A percentile compares a stretch with the other conserved stretches of the same genome.
These are phyloP conservation scores for Sympetrum striolatum DNA, from an alignment of 2,888 invertebrate genomes.

Conservation along the genomic window DNA sequence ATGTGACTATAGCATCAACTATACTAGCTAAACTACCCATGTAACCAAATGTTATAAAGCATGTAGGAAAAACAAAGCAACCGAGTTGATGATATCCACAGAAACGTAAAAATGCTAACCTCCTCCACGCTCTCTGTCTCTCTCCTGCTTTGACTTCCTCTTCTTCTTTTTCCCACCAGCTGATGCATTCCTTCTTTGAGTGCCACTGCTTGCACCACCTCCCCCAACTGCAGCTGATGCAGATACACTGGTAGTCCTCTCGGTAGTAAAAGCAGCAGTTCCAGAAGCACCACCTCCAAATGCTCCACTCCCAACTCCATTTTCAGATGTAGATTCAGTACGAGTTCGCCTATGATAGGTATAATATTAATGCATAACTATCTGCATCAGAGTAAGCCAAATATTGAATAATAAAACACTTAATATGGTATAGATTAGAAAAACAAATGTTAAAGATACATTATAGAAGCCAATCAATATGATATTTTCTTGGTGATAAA, in stretches of 20 bases:
- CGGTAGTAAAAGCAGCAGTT: background rate
- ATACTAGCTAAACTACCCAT: too few relatives aligned
- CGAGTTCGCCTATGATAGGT: background rate
- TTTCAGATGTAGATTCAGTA: slow-evolving; percentile 21
- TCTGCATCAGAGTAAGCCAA: too few relatives aligned
- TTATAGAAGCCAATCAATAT: too few relatives aligned
- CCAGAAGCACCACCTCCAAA: background rate
- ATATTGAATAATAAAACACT: too few relatives aligned
- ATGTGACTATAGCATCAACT: too few relatives aligned
- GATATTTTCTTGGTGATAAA: too few relatives aligned
- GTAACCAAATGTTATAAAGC: too few relatives aligned
- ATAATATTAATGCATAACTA: too few relatives aligned
- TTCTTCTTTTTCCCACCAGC: slow-evolving; percentile 75
- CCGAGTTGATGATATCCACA: too few relatives aligned
- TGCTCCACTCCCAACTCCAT: slow-evolving; percentile 18
- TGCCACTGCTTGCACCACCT: slow-evolving; percentile 55
- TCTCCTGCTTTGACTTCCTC: slow-evolving; percentile 68
- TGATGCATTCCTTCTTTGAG: slow-evolving; percentile 9
- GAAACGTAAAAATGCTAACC: background rate
- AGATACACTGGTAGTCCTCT: slow-evolving; percentile 4
- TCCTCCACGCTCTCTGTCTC: slow-evolving; percentile 48
- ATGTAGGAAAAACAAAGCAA: too few relatives aligned
- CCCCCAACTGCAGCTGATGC: slow-evolving; percentile 50
- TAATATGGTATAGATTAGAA: too few relatives aligned
- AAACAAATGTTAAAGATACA: too few relatives aligned